Evolutionary conservation across 2,888 invertebrate species (phyloP).

Genomic region (Andrena flavipes): DNA sequence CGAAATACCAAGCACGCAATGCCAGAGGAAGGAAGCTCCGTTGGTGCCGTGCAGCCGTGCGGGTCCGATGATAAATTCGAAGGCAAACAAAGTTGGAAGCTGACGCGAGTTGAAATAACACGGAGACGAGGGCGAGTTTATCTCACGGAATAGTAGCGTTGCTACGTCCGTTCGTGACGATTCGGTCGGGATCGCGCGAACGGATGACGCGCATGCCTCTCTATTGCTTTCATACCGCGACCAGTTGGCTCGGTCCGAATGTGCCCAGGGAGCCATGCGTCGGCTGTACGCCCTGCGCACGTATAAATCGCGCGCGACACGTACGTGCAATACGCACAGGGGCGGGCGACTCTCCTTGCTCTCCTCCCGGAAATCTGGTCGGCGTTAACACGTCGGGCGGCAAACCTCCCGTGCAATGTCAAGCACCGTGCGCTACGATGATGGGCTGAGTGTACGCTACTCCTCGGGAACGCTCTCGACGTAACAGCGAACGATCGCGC

Average conservation of each 20-base stretch:
- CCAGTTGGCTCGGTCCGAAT: constrained; percentile 33
- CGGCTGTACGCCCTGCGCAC: constrained; percentile 7
- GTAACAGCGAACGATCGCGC: constrained; percentile 35
- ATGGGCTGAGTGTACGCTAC: constrained; percentile 63
- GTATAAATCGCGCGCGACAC: constrained; percentile 23
- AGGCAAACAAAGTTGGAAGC: constrained; percentile 8
- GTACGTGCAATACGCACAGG: constrained; percentile 10
- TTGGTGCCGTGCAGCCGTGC: no score
- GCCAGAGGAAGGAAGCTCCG: neutral
- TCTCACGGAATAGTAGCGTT: constrained; percentile 39
- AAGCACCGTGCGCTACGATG: constrained; percentile 54
- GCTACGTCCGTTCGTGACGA: constrained; percentile 50
- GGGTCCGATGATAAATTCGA: constrained; percentile 30
- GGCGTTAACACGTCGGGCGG: constrained; percentile 39
- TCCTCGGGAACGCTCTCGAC: constrained; percentile 60
- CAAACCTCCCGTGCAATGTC: constrained; percentile 63
- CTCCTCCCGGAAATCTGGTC: constrained; percentile 38
- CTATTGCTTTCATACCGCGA: constrained; percentile 34
- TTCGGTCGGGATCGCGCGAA: constrained; percentile 63
- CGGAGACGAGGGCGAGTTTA: constrained; percentile 15
- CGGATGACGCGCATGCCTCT: constrained; percentile 49
- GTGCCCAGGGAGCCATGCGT: constrained; percentile 41
- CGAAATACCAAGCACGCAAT: constrained; percentile 7
- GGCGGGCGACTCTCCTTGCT: constrained; percentile 24
- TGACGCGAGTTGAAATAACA: constrained; percentile 26